A percentile compares a stretch with the other conserved stretches of the same genome.
These are phyloP conservation scores for Sternarchorhynchus goeldii DNA, from an alignment of 2,797 vertebrate species.

Conservation along the genomic window DNA sequence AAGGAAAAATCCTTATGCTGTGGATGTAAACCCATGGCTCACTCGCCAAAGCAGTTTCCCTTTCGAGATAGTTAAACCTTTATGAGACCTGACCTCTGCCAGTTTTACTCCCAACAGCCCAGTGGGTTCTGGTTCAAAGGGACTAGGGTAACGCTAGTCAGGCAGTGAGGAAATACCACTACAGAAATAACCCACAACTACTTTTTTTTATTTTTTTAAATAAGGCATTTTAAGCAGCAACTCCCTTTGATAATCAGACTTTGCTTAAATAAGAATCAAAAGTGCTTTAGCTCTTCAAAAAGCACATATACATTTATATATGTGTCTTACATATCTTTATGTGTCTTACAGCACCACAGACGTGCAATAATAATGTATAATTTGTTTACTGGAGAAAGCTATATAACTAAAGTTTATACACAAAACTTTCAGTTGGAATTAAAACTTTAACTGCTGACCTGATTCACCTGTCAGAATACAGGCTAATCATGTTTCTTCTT, in stretches of 20 bases:
- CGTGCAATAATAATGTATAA: neutral
- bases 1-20: conserved; percentile 56
- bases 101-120: conserved; percentile 46
- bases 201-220: conserved; percentile 21
- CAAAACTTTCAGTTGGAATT: neutral
- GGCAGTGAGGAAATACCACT: conserved; percentile 27
- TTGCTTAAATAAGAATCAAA: conserved; percentile 17
- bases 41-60: conserved; percentile 56
- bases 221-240: conserved; percentile 5
- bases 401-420: conserved; percentile 12
- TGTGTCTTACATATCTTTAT: neutral
- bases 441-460: neutral
- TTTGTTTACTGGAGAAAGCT: neutral
- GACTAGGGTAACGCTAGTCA: conserved; percentile 25
- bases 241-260: conserved; percentile 8
- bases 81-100: conserved; percentile 55
- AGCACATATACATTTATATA: neutral
- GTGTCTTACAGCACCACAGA: neutral
- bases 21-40: conserved; percentile 55
- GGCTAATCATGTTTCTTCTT: too few relatives aligned
- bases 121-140: conserved; percentile 43
- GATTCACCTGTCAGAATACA: neutral
- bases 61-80: conserved; percentile 57
- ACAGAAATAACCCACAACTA: conserved; percentile 22
- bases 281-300: neutral